Evolutionary conservation across 2,113 vertebrate genomes (phyloP).

Genomic region (Pelmatolapia mariae): DNA sequence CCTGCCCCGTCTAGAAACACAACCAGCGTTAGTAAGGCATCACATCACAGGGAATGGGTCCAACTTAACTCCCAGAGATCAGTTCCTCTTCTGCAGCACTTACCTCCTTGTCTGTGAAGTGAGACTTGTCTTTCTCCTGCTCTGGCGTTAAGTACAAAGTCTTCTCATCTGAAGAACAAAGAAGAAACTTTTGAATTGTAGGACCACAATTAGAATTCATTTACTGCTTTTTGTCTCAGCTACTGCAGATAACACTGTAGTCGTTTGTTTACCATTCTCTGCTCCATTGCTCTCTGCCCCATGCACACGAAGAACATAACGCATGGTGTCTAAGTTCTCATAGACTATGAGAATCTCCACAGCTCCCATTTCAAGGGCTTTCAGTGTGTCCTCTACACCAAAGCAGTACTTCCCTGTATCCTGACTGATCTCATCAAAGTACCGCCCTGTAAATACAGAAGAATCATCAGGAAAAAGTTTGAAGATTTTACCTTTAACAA

Average conservation of each 20-base stretch:
- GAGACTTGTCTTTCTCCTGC: conserved; percentile 99
- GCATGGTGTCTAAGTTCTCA: conserved; percentile 99
- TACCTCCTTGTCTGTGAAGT: conserved; percentile 99
- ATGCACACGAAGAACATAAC: conserved; percentile 94
- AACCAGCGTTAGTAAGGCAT: neutral
- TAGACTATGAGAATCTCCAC: conserved; percentile 99
- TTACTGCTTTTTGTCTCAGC: neutral
- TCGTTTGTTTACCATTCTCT: conserved; percentile 65
- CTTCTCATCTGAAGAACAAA: conserved; percentile 84
- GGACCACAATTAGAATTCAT: neutral
- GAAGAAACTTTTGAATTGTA: neutral
- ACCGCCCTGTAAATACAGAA: conserved; percentile 77
- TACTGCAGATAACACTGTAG: neutral
- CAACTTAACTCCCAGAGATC: neutral
- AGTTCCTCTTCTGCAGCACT: neutral
- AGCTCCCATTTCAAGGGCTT: conserved; percentile 98
- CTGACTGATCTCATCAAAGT: conserved; percentile 99
- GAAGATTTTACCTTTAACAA: neutral
- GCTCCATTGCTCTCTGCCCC: conserved; percentile 84
- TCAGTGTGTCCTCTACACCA: conserved; percentile 97
- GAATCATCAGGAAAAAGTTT: neutral
- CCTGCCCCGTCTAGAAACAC: conserved; percentile 86
- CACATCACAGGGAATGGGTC: neutral
- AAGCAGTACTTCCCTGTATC: conserved; percentile 99
- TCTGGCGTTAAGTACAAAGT: conserved; percentile 96